Base-by-base conservation (phyloP, 92 coral and sea anemone genomes). In the Paramuricea clavata region DNA sequence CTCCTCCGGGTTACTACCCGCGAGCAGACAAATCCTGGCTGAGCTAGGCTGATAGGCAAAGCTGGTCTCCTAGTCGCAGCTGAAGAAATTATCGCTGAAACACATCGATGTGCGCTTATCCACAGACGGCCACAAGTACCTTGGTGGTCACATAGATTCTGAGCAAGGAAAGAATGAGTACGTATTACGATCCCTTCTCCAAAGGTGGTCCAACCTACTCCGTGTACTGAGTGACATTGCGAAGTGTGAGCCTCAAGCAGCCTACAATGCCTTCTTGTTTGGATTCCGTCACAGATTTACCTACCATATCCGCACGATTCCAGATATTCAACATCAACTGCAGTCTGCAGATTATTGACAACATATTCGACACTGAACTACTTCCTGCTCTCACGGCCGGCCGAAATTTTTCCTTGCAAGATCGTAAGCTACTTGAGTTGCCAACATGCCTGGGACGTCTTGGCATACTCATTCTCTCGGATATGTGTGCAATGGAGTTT, bases 11-110 rank as follows among this genome's bases (percentile, higher is more conserved):
- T 26, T 88, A 88, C 81, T 70, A 74, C 78, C 88, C 78, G 49
- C 71, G 78, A 74, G 73, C 71, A 43, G 89, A 56, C 75, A 71
- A 41, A 41, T 83, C 81, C 28, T 89, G 85, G 85, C 73, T n/a
- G n/a, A n/a, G n/a, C n/a, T n/a, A n/a, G n/a, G n/a, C n/a, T 89
- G 77, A 71, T 89, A 33, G 72, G 76, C 47, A 89, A 83, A 35
- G 62, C 89, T 50, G 33, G n/a, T n/a, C n/a, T n/a, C n/a, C n/a
- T n/a, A n/a, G n/a, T n/a, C n/a, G n/a, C n/a, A n/a, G n/a, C n/a
- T n/a, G n/a, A n/a, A n/a, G n/a, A n/a, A n/a, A n/a, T n/a, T n/a
- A n/a, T n/a, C n/a, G n/a, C n/a, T n/a, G n/a, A n/a, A n/a, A n/a
- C n/a, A n/a, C n/a, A n/a, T n/a, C n/a, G n/a, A n/a, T n/a, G n/a